A percentile compares a stretch with the other conserved stretches of the same genome.
Conservation (phyloP, 1,140 invertebrate species). For the Mercenaria mercenaria region DNA sequence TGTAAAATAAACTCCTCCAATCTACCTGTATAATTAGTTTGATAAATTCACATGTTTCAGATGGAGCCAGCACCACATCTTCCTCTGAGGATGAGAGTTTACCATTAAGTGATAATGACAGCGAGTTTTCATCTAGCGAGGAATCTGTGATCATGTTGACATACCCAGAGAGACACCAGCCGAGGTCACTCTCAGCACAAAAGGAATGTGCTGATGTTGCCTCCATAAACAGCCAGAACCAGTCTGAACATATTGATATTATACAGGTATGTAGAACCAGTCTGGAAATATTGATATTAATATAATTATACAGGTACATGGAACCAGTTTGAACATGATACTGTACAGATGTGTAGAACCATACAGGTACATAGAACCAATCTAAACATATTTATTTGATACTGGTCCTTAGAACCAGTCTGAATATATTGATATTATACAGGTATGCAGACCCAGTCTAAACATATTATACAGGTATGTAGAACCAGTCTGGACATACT, state of each 20-base stretch:
- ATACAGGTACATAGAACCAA: too few species aligned
- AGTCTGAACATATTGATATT: constrained; percentile 71
- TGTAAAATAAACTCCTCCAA: too few species aligned
- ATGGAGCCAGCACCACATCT: not conserved
- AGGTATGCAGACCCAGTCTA: too few species aligned
- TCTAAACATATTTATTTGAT: too few species aligned
- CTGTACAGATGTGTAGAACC: too few species aligned
- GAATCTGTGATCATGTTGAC: constrained; percentile 82
- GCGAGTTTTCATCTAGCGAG: constrained; percentile 77
- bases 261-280: constrained; percentile 51
- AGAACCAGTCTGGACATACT: too few species aligned
- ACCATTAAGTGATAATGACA: constrained; percentile 41
- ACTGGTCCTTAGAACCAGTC: too few species aligned
- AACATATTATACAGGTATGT: too few species aligned
- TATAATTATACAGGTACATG: too few species aligned
- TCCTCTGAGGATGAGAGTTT: constrained; percentile 26
- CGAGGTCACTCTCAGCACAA: constrained; percentile 71
- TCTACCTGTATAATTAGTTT: too few species aligned
- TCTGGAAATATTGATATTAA: not conserved
- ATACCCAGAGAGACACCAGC: constrained; percentile 75
- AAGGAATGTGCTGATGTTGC: constrained; percentile 71
- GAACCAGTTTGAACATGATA: too few species aligned
- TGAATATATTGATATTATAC: too few species aligned
- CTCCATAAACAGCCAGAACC: constrained; percentile 79
- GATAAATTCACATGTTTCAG: not conserved